These are phyloP conservation scores for Aurelia sp. DNA, from an alignment of 30 jellyfish, hydroid and myxozoan species.

Conservation along the genomic window DNA sequence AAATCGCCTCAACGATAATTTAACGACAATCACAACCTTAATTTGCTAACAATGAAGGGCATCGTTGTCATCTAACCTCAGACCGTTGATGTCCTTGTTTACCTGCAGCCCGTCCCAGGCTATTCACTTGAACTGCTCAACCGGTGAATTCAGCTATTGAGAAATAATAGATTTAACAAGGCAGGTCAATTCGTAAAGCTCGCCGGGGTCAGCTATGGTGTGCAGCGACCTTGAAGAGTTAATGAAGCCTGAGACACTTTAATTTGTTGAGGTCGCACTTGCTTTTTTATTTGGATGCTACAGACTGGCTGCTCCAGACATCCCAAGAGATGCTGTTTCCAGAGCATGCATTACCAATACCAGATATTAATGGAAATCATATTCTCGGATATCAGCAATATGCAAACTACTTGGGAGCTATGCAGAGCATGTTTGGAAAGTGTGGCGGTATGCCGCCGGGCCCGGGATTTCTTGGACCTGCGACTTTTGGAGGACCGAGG, in stretches of 20 bases:
- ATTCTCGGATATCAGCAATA: constrained; percentile 18
- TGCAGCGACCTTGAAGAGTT: constrained; percentile 41
- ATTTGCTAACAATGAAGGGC: constrained; percentile 49
- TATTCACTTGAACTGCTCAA: constrained; percentile 51
- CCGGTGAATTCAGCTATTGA: constrained; percentile 49
- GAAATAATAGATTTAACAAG: background rate
- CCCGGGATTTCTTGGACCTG: constrained; percentile 39
- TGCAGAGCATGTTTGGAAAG: constrained; percentile 2
- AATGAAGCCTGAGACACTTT: constrained; percentile 27
- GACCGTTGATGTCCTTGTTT: constrained; percentile 13
- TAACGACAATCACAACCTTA: constrained; percentile 13
- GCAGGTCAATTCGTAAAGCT: constrained; percentile 32
- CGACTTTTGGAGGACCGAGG: constrained; percentile 48
- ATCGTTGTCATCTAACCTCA: constrained; percentile 66
- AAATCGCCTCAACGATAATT: constrained; percentile 5
- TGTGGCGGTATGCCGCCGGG: constrained; percentile 15
- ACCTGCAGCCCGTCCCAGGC: constrained; percentile 40
- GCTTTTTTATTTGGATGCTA: no score
- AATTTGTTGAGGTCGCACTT: constrained; percentile 39
- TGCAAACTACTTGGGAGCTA: constrained; percentile 20
- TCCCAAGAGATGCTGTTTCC: constrained; percentile 42
- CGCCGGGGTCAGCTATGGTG: constrained; percentile 42
- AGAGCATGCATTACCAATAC: constrained; percentile 21
- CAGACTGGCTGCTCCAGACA: no score
- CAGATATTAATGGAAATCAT: constrained; percentile 14